Evolutionary conservation across 2,797 vertebrate species (phyloP), one percentile per base, ranked within the genome.

Genomic region (Danio kyathit): DNA sequence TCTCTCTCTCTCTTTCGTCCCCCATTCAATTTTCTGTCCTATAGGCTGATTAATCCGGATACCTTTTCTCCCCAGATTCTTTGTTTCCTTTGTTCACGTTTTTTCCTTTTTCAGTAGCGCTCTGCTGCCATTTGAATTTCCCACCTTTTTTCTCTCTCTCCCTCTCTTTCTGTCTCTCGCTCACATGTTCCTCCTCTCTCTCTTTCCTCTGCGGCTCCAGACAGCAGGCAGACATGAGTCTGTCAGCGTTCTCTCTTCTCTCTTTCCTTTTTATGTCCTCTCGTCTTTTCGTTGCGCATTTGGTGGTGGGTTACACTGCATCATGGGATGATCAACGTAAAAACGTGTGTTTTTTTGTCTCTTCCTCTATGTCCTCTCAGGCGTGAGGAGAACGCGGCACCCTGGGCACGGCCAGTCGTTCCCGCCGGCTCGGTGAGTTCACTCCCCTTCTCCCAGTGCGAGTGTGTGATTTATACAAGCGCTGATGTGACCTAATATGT

Each of bases 201-300:
- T 59, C 75, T 77, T 79, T 60, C 52, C 85, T 88, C 89, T 92
- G 90, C 88, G 90, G 91, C 91, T 93, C 89, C 90, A 94, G 93
- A 93, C 91, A 88, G 92, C 49, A 19, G 82, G 91, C 87, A 93
- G 93, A 93, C 92, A 88, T 89, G 85, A 88, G 85, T 91, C 90
- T 92, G 91, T 88, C 87, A 69, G 74, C 80, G 63, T 87, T 86
- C 84, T 77, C 21, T 81, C 40, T 87, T 86, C 84, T 77, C 21
- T 81, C 40, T 4, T 77, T 40, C 40, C 72, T 44, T 64, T 56
- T 57, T 63, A 54, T 64, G 9, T 60, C 17, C 59, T 66, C 44
- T 48, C 7, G 13, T 21, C 73, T 19, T 12, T 43, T 40, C 8
- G 54, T 57, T 61, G 51, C 67, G 14, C 17, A 8, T 44, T 74